Conservation (phyloP, 2,113 vertebrate genomes). For the Tetraodon nigroviridis region DNA sequence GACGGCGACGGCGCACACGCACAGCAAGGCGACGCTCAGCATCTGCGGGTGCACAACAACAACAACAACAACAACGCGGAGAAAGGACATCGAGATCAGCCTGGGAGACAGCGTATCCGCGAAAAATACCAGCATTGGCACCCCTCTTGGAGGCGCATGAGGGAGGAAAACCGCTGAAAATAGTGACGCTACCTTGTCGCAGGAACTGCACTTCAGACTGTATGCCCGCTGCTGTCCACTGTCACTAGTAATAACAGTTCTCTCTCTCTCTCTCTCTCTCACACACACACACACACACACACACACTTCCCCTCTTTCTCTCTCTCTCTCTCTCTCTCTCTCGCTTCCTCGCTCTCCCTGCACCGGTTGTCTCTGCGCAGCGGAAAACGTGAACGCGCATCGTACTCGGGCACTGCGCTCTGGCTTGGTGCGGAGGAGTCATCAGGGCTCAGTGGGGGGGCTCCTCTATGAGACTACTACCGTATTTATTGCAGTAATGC, state of each 20-base stretch:
- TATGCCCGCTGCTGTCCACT: constrained; percentile 58
- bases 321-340: constrained; percentile 39
- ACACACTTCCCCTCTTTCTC: too few species aligned
- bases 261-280: constrained; percentile 37
- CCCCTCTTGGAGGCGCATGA: not conserved
- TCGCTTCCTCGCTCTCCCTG: constrained; percentile 39
- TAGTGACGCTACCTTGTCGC: constrained; percentile 58
- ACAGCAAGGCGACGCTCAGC: constrained; percentile 81
- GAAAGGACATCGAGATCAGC: constrained; percentile 19
- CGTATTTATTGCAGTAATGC: too few species aligned
- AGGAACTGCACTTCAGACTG: constrained; percentile 56
- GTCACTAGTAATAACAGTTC: constrained; percentile 54
- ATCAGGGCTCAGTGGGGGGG: too few species aligned
- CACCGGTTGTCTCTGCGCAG: constrained; percentile 61
- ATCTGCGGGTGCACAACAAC: constrained; percentile 78
- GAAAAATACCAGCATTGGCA: too few species aligned
- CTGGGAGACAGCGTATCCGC: constrained; percentile 3
- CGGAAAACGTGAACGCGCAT: constrained; percentile 53
- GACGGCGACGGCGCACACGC: constrained; percentile 80
- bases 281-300: too few species aligned
- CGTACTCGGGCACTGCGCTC: constrained; percentile 43
- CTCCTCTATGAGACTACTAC: too few species aligned
- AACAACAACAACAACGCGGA: constrained; percentile 57
- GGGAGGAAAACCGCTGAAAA: not conserved
- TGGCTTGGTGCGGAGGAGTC: constrained; percentile 1